phyloP scores from a whole-genome alignment of 2,113 vertebrate genomes.

The Aepyceros melampus region DNA sequence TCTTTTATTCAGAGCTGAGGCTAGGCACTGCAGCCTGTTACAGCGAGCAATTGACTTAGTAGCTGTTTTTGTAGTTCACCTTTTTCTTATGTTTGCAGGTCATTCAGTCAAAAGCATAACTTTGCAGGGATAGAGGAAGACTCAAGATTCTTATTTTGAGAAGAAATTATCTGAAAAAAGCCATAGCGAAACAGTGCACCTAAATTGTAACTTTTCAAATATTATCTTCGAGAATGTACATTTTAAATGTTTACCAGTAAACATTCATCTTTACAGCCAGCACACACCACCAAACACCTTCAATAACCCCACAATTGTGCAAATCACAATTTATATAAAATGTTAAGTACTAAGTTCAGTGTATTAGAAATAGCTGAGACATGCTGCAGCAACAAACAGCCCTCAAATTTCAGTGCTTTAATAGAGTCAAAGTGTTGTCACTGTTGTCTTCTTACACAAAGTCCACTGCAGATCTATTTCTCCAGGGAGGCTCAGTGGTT shows the following conservation, averaged over 20 bases:
- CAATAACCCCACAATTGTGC: neutral
- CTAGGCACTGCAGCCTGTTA: neutral
- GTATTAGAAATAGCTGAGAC: neutral
- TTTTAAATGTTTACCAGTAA: neutral
- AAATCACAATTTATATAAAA: constrained; percentile 3
- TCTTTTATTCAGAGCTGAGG: neutral
- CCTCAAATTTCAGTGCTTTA: neutral
- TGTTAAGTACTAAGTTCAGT: neutral
- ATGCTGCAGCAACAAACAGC: neutral
- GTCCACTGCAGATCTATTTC: neutral
- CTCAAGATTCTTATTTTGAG: neutral
- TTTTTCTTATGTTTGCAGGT: neutral
- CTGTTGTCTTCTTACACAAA: neutral
- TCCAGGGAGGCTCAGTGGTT: neutral
- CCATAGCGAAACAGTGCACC: neutral
- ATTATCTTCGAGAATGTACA: neutral
- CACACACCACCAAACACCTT: neutral
- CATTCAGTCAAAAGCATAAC: neutral
- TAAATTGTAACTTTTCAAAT: neutral
- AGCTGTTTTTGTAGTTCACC: neutral
- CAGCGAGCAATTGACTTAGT: neutral
- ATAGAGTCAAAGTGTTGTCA: neutral
- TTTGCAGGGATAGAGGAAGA: neutral
- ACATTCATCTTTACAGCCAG: neutral
- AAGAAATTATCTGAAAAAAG: neutral